Evolutionary conservation across 2,797 vertebrate genomes (phyloP).

Genomic region (Arctocebus calabarensis): DNA sequence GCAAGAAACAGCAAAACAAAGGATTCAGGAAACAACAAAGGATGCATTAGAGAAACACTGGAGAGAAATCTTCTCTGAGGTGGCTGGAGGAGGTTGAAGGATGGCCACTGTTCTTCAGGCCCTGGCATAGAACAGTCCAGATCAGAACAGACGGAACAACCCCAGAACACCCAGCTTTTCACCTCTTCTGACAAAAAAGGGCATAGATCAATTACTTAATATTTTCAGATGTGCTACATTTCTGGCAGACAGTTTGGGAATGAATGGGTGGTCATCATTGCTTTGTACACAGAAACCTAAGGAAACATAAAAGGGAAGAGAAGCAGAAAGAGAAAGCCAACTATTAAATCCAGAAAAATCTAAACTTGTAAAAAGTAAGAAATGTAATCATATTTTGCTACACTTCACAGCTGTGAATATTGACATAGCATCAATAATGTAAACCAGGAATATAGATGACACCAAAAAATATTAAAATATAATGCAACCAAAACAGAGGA

Average conservation of each 20-base stretch:
- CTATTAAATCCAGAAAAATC: slow-evolving; percentile 6
- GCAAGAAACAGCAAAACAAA: background rate
- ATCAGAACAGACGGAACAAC: background rate
- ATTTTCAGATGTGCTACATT: background rate
- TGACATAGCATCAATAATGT: background rate
- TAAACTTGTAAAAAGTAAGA: background rate
- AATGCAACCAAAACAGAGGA: background rate
- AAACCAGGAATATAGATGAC: background rate
- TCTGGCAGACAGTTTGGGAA: background rate
- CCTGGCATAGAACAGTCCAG: background rate
- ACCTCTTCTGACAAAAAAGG: background rate
- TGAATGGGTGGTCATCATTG: background rate
- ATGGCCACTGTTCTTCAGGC: too few relatives aligned
- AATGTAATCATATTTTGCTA: background rate
- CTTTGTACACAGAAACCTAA: background rate
- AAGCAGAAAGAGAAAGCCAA: background rate
- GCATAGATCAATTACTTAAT: background rate
- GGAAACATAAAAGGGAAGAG: background rate
- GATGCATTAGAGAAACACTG: background rate
- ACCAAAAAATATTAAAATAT: slow-evolving; percentile 1
- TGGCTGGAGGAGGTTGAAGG: background rate
- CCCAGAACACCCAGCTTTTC: too few relatives aligned
- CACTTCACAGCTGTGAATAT: background rate
- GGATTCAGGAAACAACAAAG: background rate
- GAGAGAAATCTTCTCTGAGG: background rate